A percentile compares a stretch with the other conserved stretches of the same genome.
phyloP scores from a whole-genome alignment of 2,888 invertebrate species.

The Drosophila limbata region DNA sequence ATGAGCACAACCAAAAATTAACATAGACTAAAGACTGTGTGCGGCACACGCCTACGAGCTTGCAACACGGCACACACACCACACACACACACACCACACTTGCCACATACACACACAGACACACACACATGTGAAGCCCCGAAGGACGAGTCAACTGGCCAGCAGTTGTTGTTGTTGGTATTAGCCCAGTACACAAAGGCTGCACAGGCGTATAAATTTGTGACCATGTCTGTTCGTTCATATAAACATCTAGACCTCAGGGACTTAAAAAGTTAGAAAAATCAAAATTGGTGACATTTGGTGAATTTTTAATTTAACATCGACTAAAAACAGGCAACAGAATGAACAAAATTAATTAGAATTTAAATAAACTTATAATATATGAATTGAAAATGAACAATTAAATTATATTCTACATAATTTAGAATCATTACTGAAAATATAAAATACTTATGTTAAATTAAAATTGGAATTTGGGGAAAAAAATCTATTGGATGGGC shows the following conservation, averaged over 20 bases:
- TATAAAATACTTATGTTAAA: too few relatives aligned
- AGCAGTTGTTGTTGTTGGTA: conserved; percentile 29
- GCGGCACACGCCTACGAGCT: conserved; percentile 66
- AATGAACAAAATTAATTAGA: too few relatives aligned
- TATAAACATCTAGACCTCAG: neutral
- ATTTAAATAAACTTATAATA: too few relatives aligned
- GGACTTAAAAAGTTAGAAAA: too few relatives aligned
- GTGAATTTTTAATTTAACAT: too few relatives aligned
- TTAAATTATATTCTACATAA: too few relatives aligned
- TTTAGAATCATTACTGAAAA: too few relatives aligned
- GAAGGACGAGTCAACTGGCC: conserved; percentile 40
- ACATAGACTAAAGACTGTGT: conserved; percentile 73
- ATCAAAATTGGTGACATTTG: too few relatives aligned
- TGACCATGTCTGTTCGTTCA: neutral
- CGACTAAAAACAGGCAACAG: too few relatives aligned
- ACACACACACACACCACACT: conserved; percentile 32
- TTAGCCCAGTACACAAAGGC: neutral
- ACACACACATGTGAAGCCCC: conserved; percentile 32
- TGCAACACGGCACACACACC: conserved; percentile 52
- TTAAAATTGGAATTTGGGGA: too few relatives aligned
- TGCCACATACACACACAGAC: conserved; percentile 10
- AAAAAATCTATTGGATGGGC: too few relatives aligned
- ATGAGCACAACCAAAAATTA: conserved; percentile 73
- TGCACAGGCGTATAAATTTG: neutral
- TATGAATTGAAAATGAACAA: too few relatives aligned